Evolutionary conservation across 1,140 invertebrate species (phyloP).

Genomic region (Cydia strobilella): DNA sequence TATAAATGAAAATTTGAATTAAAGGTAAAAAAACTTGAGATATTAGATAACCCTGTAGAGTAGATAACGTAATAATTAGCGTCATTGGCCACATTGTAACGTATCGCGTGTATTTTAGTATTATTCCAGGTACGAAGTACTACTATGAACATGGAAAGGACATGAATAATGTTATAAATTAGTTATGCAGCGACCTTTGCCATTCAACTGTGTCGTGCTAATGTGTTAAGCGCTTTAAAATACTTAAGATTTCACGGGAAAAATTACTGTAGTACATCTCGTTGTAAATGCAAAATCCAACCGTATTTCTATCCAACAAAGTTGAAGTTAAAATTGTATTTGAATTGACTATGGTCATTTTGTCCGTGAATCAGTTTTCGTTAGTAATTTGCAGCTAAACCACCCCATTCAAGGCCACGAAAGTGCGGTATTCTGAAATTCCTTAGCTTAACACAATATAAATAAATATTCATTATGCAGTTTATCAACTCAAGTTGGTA

Average conservation of each 20-base stretch:
- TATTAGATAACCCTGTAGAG: not conserved
- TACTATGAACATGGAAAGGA: not conserved
- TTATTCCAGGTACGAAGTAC: not conserved
- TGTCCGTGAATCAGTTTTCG: not conserved
- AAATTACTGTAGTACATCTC: not conserved
- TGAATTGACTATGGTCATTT: not conserved
- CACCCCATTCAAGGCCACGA: conserved; percentile 11
- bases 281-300: not conserved
- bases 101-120: not conserved
- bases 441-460: conserved; percentile 9
- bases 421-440: conserved; percentile 17
- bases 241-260: not conserved
- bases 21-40: not conserved
- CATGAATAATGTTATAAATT: not conserved
- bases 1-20: too few species aligned
- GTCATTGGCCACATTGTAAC: not conserved
- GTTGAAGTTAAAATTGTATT: not conserved
- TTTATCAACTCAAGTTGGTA: not conserved
- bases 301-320: not conserved
- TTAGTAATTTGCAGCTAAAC: conserved; percentile 12
- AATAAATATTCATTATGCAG: conserved; percentile 7
- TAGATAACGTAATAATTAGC: not conserved
- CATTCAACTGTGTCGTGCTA: not conserved
- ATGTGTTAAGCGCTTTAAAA: not conserved
- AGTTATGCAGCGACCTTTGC: conserved; percentile 10